Percentiles rank a stretch among this genome's conserved stretches.
Evolutionary conservation across 2,888 invertebrate species (phyloP).

Genomic region (Catocala fraxini): DNA sequence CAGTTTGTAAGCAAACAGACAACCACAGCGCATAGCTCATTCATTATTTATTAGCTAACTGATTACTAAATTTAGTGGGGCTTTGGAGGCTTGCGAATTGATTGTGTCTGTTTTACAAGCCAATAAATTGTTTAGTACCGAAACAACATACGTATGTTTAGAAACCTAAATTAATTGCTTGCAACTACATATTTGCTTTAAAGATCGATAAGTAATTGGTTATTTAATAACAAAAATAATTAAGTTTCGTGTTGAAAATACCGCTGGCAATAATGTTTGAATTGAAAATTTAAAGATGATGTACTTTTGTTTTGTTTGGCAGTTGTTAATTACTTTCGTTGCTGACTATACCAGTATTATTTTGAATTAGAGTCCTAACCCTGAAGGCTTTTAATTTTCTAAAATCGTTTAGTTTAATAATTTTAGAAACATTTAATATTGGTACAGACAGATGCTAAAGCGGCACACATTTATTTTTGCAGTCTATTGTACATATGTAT

Average conservation of each 20-base stretch:
- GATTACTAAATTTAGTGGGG: conserved; percentile 40
- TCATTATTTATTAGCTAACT: conserved; percentile 42
- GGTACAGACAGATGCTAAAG: no score
- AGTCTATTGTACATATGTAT: no score
- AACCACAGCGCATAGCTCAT: conserved; percentile 40
- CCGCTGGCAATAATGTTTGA: no score
- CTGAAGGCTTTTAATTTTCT: conserved; percentile 46
- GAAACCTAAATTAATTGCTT: conserved; percentile 21
- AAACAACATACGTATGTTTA: conserved; percentile 27
- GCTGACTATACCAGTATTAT: conserved; percentile 35
- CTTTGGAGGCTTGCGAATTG: conserved; percentile 29
- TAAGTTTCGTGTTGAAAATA: no score
- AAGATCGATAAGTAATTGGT: not conserved
- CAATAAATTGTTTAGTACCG: conserved; percentile 31
- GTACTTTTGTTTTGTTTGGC: conserved; percentile 57
- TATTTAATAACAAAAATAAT: not conserved
- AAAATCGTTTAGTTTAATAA: conserved; percentile 44
- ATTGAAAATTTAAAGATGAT: not conserved
- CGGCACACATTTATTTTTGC: no score
- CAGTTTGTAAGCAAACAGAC: conserved; percentile 37
- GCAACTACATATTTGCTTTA: not conserved
- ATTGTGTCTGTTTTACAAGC: conserved; percentile 30
- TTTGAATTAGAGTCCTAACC: conserved; percentile 26
- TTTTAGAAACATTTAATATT: not conserved
- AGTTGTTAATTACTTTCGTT: conserved; percentile 61